Evolutionary conservation across 1,140 invertebrate species (phyloP).

Genomic region (Cydia strobilella): DNA sequence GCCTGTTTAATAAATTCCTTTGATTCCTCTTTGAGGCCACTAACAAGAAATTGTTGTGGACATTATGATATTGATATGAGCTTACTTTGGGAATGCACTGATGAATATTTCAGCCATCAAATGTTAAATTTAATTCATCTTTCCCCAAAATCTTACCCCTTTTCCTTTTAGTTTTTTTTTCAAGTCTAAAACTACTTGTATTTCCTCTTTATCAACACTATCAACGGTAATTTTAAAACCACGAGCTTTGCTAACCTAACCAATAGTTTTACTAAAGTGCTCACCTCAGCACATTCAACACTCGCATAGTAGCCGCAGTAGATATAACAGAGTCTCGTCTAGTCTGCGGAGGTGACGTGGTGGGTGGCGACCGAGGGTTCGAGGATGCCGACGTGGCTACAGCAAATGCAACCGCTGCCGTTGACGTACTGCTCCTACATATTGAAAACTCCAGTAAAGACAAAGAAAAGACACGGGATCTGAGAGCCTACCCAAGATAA

Average conservation of each 20-base stretch:
- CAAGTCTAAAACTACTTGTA: no score
- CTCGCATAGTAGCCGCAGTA: constrained; percentile 95
- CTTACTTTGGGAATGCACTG: no score
- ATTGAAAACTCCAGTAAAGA: constrained; percentile 33
- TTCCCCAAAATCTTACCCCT: no score
- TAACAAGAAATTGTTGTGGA: no score
- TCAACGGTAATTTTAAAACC: background rate
- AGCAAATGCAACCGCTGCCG: constrained; percentile 94
- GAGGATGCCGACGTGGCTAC: constrained; percentile 94
- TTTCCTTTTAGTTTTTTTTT: no score
- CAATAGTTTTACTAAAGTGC: background rate
- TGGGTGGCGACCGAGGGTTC: constrained; percentile 83
- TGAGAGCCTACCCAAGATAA: background rate
- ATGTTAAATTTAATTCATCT: no score
- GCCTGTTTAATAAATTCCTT: no score
- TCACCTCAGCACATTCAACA: constrained; percentile 91
- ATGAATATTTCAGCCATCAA: no score
- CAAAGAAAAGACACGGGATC: background rate
- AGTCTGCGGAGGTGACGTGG: constrained; percentile 63
- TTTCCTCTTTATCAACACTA: background rate
- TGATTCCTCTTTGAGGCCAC: no score
- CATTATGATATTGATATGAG: no score
- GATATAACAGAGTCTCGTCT: constrained; percentile 93
- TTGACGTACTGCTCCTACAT: constrained; percentile 92
- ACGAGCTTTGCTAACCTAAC: background rate